Base-by-base conservation (phyloP, 2,113 vertebrate species). In the Nanger granti region DNA sequence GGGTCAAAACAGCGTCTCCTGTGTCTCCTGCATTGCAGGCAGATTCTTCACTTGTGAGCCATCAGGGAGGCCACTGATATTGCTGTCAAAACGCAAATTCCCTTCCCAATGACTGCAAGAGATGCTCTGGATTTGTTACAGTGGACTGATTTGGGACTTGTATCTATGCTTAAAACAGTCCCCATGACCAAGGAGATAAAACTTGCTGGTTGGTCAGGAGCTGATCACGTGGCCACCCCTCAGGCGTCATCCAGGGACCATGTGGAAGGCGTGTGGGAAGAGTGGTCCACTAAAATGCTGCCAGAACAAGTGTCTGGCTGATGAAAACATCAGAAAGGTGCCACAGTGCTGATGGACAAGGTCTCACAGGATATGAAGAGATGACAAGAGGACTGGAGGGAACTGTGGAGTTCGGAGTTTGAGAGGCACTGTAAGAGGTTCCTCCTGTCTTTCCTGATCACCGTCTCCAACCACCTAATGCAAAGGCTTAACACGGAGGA, bases 401-500 rank as follows among this genome's bases (percentile, higher is more conserved):
- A 85, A 13, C 59, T 41, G 8, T 24, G 66, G 31, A n/a, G 47
- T 8, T 26, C 24, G 20, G 5, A 41, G 29, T 8, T 5, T 41
- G 49, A 62, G 55, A 34, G 4, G 24, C 29, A 1, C 2, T 2
- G 5, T 34, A 1, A n/a, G 15, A 64, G 8, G n/a, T 14, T 15
- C 62, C 14, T 3, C 79, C 55, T 49, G 7, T 64, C 55, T 80
- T 79, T 24, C 64, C 52, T 29, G 22, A 20, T 6, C 26, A 14
- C 44, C 6, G 0, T 22, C 64, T 89, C 95, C 18, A 76, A 7
- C 47, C 26, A 7, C 22, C 2, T 15, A 37, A 44, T 3, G 37
- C 0, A 2, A 18, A 62, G 26, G 9, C n/a, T 22, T 18, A 13
- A 13, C 34, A 8, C 7, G 37, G 49, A 28, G 49, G 37, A 14